A percentile compares a stretch with the other conserved stretches of the same genome.
These are phyloP conservation scores for Anseranas semipalmata DNA, from an alignment of 2,113 vertebrate genomes.

Conservation along the genomic window DNA sequence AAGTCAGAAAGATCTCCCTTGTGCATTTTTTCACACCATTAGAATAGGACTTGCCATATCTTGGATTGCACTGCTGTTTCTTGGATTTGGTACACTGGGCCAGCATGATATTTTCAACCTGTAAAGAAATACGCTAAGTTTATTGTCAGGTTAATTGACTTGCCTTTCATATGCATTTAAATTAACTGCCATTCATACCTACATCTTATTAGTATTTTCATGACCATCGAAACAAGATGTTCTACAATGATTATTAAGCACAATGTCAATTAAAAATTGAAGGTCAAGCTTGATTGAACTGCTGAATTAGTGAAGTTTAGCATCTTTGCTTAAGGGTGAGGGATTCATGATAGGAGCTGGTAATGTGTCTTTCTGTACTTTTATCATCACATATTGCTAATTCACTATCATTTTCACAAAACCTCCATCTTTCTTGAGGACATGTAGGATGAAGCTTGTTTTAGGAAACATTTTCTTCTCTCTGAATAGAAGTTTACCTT, in stretches of 20 bases:
- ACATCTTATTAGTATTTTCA: background rate
- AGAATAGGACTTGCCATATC: constrained; percentile 66
- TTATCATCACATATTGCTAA: background rate
- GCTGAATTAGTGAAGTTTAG: background rate
- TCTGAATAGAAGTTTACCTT: background rate
- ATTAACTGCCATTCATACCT: background rate
- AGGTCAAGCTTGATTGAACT: background rate
- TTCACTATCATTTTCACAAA: background rate
- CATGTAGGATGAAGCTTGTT: background rate
- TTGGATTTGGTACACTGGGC: constrained; percentile 82
- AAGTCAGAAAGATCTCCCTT: background rate
- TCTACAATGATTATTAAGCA: background rate
- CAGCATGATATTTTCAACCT: constrained; percentile 76
- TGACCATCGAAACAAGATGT: background rate
- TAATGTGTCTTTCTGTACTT: background rate
- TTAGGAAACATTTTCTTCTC: background rate
- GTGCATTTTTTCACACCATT: constrained; percentile 27
- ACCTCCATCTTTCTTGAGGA: background rate
- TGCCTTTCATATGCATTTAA: background rate
- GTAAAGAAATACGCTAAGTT: background rate
- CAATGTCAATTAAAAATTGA: background rate
- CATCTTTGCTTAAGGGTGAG: background rate
- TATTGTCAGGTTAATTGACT: background rate
- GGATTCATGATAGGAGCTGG: background rate
- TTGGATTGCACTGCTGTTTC: constrained; percentile 78